Evolutionary conservation across 1,140 invertebrate genomes (phyloP), one percentile per base, ranked within the genome.

Genomic region (Apolygus lucorum): DNA sequence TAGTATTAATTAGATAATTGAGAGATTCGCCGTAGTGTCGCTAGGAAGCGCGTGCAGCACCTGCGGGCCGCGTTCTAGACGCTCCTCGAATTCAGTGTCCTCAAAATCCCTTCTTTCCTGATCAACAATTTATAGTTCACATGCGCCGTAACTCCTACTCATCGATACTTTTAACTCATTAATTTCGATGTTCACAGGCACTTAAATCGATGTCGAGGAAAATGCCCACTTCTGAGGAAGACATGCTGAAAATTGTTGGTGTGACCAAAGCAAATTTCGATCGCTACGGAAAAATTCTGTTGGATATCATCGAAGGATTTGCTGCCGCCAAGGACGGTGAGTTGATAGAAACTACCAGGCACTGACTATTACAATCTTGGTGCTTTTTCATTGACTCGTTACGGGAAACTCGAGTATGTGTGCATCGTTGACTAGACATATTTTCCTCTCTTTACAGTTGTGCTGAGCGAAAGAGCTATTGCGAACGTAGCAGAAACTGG

Each of bases 191-290:
- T 72, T 73, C 84, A 49, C 81, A 87, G 74, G 88, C 89, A 11
- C 79, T 94, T 14, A 84, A 87, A 74, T 85, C 85, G 4, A 91
- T 96, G 90, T 87, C 92, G 1, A 81, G 86, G 68, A 80, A 84
- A 64, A 78, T 95, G 73, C 94, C 94, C 0, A 84, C 86, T 69
- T 85, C 82, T 4, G 82, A 86, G 70, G 85, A 87, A 71, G 88
- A 91, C 70, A 91, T 96, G 89, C 79, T 93, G 62, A 81, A 85
- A 74, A 87, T 96, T 73, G 90, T 92, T 27, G 91, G 95, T 75
- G 88, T 96, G 1, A 95, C 94, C 0, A 84, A 87, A 78, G 90
- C 90, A 13, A 95, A 95, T 78, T 94, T 88, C 76, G 86, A 89
- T 49, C 96, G 95, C 77, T 96, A 90, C 79, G 93, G 92, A 24